Evolutionary conservation across 53 echinoderm and acorn worm genomes (phyloP), one percentile per base, ranked within the genome.

Genomic region (Pentamera pediparva): DNA sequence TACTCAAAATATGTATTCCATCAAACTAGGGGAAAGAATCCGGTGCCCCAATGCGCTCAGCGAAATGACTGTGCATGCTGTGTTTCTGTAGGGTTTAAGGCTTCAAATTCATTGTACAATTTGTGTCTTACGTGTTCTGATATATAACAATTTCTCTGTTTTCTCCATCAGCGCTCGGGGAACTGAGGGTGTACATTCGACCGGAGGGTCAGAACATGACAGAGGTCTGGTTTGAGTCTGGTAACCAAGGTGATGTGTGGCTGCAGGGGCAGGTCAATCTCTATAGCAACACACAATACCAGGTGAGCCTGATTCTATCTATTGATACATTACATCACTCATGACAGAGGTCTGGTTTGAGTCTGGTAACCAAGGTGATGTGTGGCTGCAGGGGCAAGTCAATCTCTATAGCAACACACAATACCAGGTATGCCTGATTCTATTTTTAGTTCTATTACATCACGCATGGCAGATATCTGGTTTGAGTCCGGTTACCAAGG

Each of bases 181-280:
- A 77, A 3, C 56, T 95, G 56, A 85, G 70, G 37, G 83, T 95
- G 3, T 87, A 87, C 75, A 61, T 78, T 24, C 35, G 73, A 21
- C 61, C 78, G 4, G 78, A 84, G 17, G 77, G 71, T 8, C 61
- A 70, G 20, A 78, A 84, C 78, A 84, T 84, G 78, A 78, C 70
- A 0, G 71, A 76, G 24, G 50, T 60, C 31, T 84, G 84, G 84
- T 71, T 48, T 17, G 38, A 84, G 55, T 80, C 49, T 49, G 93
- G 93, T 78, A 82, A 93, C 79, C 93, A 93, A 28, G 89, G 89
- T 19, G 59, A 84, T 13, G 62, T 65, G 1, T 93, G 93, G 93
- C 35, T 77, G 38, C 58, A 81, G 37, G 78, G 86, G 19, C 53
- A 78, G 20, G 53, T 86, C 17, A 86, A 86, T 35, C 79, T 86